These are phyloP conservation scores for Echinometra lucunter DNA, from an alignment of 53 echinoderm and acorn worm genomes.

Conservation along the genomic window DNA sequence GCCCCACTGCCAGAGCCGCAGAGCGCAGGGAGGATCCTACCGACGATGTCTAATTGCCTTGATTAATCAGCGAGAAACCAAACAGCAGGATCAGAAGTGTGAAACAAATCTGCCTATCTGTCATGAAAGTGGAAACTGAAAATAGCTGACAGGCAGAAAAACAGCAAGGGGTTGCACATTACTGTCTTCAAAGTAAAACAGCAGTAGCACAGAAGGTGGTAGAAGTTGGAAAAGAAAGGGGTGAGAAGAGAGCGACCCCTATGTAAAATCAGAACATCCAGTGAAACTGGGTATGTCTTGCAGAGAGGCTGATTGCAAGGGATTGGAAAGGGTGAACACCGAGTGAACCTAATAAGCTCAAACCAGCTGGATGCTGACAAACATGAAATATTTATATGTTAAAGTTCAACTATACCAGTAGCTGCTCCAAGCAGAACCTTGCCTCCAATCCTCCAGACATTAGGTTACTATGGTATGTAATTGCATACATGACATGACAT, in stretches of 20 bases:
- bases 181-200: constrained; percentile 26
- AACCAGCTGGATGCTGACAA: constrained; percentile 59
- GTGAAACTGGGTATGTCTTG: constrained; percentile 52
- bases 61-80: constrained; percentile 69
- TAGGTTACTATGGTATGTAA: not conserved
- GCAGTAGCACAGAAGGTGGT: constrained; percentile 8
- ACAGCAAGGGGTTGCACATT: constrained; percentile 24
- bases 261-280: constrained; percentile 44
- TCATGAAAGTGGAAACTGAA: constrained; percentile 46
- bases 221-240: not conserved
- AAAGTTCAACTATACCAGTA: constrained; percentile 33
- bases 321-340: constrained; percentile 33
- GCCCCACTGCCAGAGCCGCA: constrained; percentile 36
- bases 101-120: constrained; percentile 31
- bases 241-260: constrained; percentile 31
- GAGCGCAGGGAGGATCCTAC: constrained; percentile 51
- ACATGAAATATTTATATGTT: constrained; percentile 37
- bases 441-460: constrained; percentile 6
- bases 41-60: constrained; percentile 67
- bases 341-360: constrained; percentile 50
- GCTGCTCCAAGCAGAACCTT: not conserved
- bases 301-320: constrained; percentile 50
- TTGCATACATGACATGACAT: not conserved
- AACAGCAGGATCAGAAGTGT: constrained; percentile 57
- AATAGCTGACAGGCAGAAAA: constrained; percentile 58